These are phyloP conservation scores for Theocolax elegans DNA, from an alignment of 1,140 invertebrate genomes.

Conservation along the genomic window DNA sequence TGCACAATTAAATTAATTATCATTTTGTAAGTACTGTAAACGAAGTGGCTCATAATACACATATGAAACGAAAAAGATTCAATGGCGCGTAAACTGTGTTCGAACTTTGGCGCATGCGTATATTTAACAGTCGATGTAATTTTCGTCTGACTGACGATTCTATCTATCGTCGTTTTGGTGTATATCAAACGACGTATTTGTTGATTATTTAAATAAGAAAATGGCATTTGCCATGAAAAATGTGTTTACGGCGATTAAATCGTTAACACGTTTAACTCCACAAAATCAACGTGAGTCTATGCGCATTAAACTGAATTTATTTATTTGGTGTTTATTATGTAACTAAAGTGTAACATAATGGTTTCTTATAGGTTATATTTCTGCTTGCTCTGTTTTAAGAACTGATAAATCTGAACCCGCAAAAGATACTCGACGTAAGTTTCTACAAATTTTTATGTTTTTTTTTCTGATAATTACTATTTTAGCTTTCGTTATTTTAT, in stretches of 20 bases:
- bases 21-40: too few relatives aligned
- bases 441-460: constrained; percentile 8
- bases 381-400: constrained; percentile 18
- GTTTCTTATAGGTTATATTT: constrained; percentile 40
- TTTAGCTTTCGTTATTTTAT: too few relatives aligned
- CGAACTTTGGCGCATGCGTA: constrained; percentile 8
- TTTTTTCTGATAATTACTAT: neutral
- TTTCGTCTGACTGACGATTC: constrained; percentile 9
- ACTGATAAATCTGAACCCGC: constrained; percentile 16
- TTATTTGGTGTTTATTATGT: constrained; percentile 25
- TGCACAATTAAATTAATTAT: too few relatives aligned
- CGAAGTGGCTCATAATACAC: too few relatives aligned
- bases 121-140: neutral
- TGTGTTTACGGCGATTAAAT: constrained; percentile 25
- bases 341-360: neutral
- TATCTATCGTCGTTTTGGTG: too few relatives aligned
- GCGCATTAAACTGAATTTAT: too few relatives aligned
- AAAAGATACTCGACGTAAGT: constrained; percentile 46
- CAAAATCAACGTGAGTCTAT: constrained; percentile 26
- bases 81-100: constrained; percentile 22
- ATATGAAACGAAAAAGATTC: neutral
- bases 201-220: neutral
- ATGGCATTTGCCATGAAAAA: constrained; percentile 37
- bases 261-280: neutral
- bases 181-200: neutral